Conservation (phyloP, 2,113 vertebrate genomes). For the Todiramphus chloris region DNA sequence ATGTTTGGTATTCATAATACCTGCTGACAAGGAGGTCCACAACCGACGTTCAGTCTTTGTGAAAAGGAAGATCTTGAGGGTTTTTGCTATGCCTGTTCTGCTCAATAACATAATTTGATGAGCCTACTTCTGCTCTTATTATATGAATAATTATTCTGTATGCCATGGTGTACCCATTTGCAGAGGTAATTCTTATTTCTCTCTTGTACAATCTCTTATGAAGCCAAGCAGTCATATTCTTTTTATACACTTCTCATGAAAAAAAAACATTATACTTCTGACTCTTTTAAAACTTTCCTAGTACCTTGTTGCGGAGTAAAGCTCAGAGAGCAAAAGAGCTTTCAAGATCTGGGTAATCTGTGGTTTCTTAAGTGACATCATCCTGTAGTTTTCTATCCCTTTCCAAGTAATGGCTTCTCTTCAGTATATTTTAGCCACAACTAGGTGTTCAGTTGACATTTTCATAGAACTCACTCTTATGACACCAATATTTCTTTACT, state of each 20-base stretch:
- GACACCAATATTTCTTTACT: background rate
- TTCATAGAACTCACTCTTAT: background rate
- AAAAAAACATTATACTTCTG: background rate
- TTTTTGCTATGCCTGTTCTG: background rate
- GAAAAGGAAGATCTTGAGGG: background rate
- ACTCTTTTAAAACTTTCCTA: background rate
- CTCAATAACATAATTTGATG: background rate
- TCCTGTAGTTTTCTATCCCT: background rate
- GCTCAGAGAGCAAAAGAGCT: background rate
- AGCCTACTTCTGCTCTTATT: background rate
- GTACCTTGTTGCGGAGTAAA: background rate
- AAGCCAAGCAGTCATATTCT: background rate
- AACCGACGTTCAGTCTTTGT: background rate
- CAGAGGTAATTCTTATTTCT: background rate
- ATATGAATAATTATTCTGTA: background rate
- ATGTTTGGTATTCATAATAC: background rate
- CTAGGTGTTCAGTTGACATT: background rate
- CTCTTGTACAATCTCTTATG: background rate
- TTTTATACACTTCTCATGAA: background rate
- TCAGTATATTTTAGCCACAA: background rate
- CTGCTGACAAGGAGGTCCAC: background rate
- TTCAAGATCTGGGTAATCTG: background rate
- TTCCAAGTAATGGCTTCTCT: background rate
- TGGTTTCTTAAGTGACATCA: background rate
- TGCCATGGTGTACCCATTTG: background rate